phyloP scores from a whole-genome alignment of 2,888 invertebrate species.

The Drosophila recens region DNA sequence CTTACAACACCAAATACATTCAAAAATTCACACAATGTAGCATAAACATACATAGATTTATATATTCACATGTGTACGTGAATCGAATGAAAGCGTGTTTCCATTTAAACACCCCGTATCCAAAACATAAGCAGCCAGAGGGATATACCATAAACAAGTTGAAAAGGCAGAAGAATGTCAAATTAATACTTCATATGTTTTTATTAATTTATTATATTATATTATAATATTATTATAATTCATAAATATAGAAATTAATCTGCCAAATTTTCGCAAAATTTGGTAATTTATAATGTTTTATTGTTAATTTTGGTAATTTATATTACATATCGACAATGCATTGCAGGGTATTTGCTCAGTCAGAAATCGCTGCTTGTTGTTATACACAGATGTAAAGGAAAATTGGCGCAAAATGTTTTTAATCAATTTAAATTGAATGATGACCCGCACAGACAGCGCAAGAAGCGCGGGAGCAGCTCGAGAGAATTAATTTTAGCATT shows the following conservation, averaged over 20 bases:
- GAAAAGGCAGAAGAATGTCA: not conserved
- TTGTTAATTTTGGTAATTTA: too few relatives aligned
- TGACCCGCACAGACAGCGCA: constrained; percentile 82
- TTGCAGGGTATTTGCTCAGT: not conserved
- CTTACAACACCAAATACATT: constrained; percentile 14
- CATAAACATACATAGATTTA: constrained; percentile 19
- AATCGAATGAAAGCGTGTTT: constrained; percentile 28
- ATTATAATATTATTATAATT: too few relatives aligned
- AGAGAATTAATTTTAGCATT: constrained; percentile 40
- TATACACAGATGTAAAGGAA: constrained; percentile 28
- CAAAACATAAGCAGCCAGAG: not conserved
- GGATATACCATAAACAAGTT: not conserved
- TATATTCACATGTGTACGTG: constrained; percentile 5
- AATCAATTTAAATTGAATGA: constrained; percentile 85
- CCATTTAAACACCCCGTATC: constrained; percentile 20
- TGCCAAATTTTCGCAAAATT: too few relatives aligned
- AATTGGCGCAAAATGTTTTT: constrained; percentile 79
- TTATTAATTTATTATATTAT: too few relatives aligned
- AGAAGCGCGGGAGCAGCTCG: constrained; percentile 24
- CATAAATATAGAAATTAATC: too few relatives aligned
- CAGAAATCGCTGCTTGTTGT: not conserved
- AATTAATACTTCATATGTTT: not conserved
- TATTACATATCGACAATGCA: not conserved
- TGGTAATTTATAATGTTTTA: too few relatives aligned
- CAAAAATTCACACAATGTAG: constrained; percentile 1